Base-by-base conservation (phyloP, 2,113 vertebrate genomes). In the Sander vitreus region DNA sequence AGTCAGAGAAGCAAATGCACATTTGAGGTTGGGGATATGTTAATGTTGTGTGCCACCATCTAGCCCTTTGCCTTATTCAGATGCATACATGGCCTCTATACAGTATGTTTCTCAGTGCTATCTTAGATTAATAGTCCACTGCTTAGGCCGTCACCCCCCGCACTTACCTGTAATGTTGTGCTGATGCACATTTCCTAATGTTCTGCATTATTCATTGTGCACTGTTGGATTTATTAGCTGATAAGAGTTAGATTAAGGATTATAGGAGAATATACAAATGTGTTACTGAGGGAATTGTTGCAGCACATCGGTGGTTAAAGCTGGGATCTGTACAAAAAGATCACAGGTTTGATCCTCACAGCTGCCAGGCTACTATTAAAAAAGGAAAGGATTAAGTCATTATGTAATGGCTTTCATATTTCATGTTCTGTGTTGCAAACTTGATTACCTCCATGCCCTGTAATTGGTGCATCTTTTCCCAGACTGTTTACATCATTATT, bases 61-160 rank as follows among this genome's bases (percentile, higher is more conserved):
- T 84, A 71, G 70, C 51, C 73, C 81, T 70, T 75, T 74, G 47
- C 54, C 84, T 86, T 23, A 68, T n/a, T 81, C 62, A 83, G 76
- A 87, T 76, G 81, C 78, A 86, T 80, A 84, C 83, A 80, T 84
- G 70, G 84, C 78, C 83, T 84, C 50, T 88, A 66, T 67, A 75
- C 66, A 68, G 25, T 33, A 25, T 80, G 78, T 86, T 90, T 90
- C 88, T 90, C 63, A 77, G 47, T 70, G 69, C 73, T 71, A 51
- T 53, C 51, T 39, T 79, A 88, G 86, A 91, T 92, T 88, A 90
- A 93, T 90, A 80, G 82, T 72, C 69, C 69, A 33, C 78, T 60
- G 12, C 64, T 71, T 59, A 48, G 55, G 21, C 69, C 58, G 7
- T 43, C 69, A n/a, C 48, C 60, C 57, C 59, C 74, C 6, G 36